Base-by-base conservation (phyloP, 2,113 vertebrate species). In the Archocentrus centrarchus region DNA sequence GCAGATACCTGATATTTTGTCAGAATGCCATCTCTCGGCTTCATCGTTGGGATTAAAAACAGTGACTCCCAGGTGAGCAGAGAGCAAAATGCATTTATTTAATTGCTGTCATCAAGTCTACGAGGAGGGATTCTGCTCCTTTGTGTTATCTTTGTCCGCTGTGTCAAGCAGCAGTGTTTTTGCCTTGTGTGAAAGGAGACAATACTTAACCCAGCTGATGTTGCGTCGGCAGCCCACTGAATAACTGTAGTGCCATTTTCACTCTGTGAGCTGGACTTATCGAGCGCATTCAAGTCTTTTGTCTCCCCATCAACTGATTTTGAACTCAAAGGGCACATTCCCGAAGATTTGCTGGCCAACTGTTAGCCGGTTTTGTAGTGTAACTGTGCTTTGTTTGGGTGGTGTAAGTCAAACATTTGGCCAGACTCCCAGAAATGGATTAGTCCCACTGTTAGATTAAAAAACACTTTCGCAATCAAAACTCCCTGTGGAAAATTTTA, bases 331-430 rank as follows among this genome's bases (percentile, higher is more conserved):
- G 55, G 70, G 60, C 81, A 75, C 24, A 62, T 84, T 91, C 39
- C 76, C 57, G 15, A 75, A 82, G 63, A 86, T 89, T 81, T 89
- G 75, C 81, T 39, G 62, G 13, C 76, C 58, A 68, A 70, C 77
- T 79, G 62, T 86, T 92, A 84, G 50, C 57, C 80, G 68, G 11
- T 81, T 79, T 58, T 85, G 77, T 79, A 85, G 58, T 77, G 37
- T 86, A 44, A 68, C 62, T 53, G 17, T 66, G 79, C 32, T 90
- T 88, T 87, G 75, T 90, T 89, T 78, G 59, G 68, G 32, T 59
- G 35, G 37, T 86, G 75, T 79, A 89, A 84, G 47, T 90, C 66
- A 86, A 90, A 85, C 63, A 66, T 86, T 85, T 94, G 90, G 87
- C 87, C 7, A 7, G 14, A 80, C 75, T 90, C 88, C 91, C 90